Conservation (phyloP, 1,140 invertebrate species). For the Chionoecetes opilio region DNA sequence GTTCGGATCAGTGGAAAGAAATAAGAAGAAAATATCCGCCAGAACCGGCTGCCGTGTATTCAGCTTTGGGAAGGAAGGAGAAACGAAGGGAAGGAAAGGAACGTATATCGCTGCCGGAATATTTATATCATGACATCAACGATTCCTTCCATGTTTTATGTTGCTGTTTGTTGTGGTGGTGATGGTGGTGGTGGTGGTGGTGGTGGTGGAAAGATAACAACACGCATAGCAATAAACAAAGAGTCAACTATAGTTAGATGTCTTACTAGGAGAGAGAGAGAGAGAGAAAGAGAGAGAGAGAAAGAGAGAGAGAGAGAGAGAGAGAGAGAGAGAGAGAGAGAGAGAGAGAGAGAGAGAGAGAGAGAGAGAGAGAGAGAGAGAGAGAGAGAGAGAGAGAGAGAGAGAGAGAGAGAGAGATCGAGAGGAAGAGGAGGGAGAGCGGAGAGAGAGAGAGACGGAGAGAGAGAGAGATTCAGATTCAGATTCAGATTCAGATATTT, state of each 20-base stretch:
- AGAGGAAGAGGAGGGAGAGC: too few species aligned
- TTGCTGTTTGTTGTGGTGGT: too few species aligned
- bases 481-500: too few species aligned
- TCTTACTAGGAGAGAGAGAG: too few species aligned
- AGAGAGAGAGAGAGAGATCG: too few species aligned
- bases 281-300: background rate
- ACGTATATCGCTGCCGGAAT: background rate
- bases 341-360: conserved; percentile 41
- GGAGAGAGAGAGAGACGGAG: too few species aligned
- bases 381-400: too few species aligned
- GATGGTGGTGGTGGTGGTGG: background rate
- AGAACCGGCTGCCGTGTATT: background rate
- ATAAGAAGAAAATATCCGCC: too few species aligned
- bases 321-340: too few species aligned
- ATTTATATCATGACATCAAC: background rate
- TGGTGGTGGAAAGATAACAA: too few species aligned
- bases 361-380: conserved; percentile 53
- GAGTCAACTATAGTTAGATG: background rate
- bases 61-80: background rate
- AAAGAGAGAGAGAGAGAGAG: conserved; percentile 36
- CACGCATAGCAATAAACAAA: background rate
- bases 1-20: background rate
- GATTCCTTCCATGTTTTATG: background rate
- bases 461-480: background rate
- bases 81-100: background rate